A percentile compares a stretch with the other conserved stretches of the same genome.
Evolutionary conservation across 2,888 invertebrate species (phyloP).

Genomic region (Operophtera brumata): DNA sequence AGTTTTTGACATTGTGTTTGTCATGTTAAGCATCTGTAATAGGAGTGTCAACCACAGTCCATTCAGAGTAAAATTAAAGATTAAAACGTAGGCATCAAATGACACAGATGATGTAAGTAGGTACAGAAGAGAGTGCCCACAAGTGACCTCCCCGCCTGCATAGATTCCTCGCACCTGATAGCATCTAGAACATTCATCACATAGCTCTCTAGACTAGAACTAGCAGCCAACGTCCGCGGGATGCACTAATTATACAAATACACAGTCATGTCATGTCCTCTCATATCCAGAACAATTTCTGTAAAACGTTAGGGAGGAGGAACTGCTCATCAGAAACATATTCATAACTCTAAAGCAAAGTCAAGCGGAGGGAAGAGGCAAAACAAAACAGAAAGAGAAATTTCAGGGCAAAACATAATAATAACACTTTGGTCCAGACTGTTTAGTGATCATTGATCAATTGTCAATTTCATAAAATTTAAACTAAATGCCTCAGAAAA

Average conservation of each 20-base stretch:
- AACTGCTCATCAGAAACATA: conserved; percentile 47
- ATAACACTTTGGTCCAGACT: conserved; percentile 14
- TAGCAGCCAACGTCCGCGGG: conserved; percentile 64
- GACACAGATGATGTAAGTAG: no score
- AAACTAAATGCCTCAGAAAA: conserved; percentile 3
- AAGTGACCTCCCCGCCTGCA: conserved; percentile 56
- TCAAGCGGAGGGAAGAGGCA: conserved; percentile 26
- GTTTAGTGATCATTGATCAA: background rate
- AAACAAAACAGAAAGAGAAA: conserved; percentile 9
- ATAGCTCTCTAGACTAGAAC: conserved; percentile 55
- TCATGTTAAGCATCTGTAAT: background rate
- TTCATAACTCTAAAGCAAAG: conserved; percentile 25
- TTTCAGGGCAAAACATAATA: conserved; percentile 14
- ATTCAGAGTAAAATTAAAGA: no score
- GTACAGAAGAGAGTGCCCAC: conserved; percentile 3
- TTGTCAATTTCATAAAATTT: background rate
- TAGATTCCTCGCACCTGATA: conserved; percentile 59
- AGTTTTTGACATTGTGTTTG: no score
- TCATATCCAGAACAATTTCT: conserved; percentile 76
- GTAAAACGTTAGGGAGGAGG: conserved; percentile 48
- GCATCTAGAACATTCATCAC: conserved; percentile 64
- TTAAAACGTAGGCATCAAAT: no score
- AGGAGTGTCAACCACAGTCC: no score
- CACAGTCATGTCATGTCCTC: conserved; percentile 58
- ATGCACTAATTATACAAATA: conserved; percentile 66